Conservation (phyloP, 1,140 invertebrate species). For the Ceratina australensis region DNA sequence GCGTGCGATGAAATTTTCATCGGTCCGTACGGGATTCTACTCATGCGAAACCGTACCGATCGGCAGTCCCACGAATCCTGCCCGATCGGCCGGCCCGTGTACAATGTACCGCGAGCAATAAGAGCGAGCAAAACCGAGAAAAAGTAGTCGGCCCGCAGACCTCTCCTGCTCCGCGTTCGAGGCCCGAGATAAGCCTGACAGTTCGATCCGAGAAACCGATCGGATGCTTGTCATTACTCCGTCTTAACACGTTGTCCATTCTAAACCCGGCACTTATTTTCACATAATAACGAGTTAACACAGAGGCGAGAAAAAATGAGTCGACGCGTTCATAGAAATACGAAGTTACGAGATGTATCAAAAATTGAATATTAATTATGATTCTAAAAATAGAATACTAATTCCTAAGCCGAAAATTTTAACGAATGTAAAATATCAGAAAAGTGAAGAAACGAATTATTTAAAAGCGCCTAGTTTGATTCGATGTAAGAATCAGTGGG, state of each 20-base stretch:
- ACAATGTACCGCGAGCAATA: conserved; percentile 50
- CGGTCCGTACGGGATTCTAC: conserved; percentile 44
- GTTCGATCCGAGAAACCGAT: conserved; percentile 47
- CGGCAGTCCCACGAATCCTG: conserved; percentile 59
- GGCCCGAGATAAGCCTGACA: conserved; percentile 39
- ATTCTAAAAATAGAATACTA: too few species aligned
- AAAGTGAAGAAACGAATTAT: too few species aligned
- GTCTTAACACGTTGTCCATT: conserved; percentile 3
- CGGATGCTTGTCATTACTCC: conserved; percentile 25
- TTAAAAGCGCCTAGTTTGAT: too few species aligned
- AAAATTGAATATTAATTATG: too few species aligned
- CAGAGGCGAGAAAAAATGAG: too few species aligned
- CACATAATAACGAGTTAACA: too few species aligned
- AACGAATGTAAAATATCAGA: too few species aligned
- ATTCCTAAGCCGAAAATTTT: too few species aligned
- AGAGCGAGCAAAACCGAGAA: conserved; percentile 58
- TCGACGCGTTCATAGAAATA: too few species aligned
- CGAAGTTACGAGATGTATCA: too few species aligned
- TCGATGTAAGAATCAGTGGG: too few species aligned
- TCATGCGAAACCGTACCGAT: conserved; percentile 61
- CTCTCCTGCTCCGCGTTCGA: conserved; percentile 1
- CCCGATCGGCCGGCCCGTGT: conserved; percentile 21
- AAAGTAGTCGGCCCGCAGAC: conserved; percentile 58
- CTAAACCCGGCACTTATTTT: neutral
- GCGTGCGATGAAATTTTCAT: conserved; percentile 69